Percentiles rank a stretch among this genome's conserved stretches.
Conservation (phyloP, 2,888 invertebrate species). For the Rhaphigaster nebulosa region DNA sequence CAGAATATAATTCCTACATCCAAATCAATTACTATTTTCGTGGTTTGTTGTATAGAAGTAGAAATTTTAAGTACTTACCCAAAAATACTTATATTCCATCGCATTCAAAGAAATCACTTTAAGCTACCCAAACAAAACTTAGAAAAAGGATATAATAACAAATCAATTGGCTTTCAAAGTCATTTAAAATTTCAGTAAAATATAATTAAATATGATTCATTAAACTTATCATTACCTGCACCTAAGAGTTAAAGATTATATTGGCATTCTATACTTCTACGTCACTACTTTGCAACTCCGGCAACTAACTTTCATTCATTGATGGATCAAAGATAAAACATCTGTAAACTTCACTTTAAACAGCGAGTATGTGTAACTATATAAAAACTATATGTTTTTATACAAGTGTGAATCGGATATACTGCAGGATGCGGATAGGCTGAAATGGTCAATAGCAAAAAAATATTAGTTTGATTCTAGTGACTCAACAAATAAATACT, state of each 20-base stretch:
- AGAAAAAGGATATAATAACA: too few relatives aligned
- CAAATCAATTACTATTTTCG: too few relatives aligned
- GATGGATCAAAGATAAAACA: background rate
- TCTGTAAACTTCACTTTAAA: background rate
- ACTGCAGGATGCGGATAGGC: background rate
- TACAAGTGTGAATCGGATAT: background rate
- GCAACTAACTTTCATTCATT: background rate
- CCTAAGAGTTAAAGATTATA: background rate
- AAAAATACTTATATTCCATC: too few relatives aligned
- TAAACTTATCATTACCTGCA: background rate
- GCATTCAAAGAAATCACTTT: too few relatives aligned
- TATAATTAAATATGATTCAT: background rate
- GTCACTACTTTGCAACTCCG: background rate
- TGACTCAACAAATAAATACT: background rate
- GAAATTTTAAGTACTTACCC: too few relatives aligned
- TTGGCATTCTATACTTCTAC: conserved; percentile 5
- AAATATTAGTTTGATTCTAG: background rate
- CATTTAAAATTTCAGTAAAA: background rate
- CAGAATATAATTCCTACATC: too few relatives aligned
- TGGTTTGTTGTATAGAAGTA: too few relatives aligned
- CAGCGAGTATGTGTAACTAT: background rate
- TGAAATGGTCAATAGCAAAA: background rate
- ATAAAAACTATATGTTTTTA: background rate
- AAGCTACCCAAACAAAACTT: too few relatives aligned
- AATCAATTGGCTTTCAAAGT: too few relatives aligned